These are phyloP conservation scores for Lates japonicus DNA, from an alignment of 2,797 vertebrate genomes.

Conservation along the genomic window DNA sequence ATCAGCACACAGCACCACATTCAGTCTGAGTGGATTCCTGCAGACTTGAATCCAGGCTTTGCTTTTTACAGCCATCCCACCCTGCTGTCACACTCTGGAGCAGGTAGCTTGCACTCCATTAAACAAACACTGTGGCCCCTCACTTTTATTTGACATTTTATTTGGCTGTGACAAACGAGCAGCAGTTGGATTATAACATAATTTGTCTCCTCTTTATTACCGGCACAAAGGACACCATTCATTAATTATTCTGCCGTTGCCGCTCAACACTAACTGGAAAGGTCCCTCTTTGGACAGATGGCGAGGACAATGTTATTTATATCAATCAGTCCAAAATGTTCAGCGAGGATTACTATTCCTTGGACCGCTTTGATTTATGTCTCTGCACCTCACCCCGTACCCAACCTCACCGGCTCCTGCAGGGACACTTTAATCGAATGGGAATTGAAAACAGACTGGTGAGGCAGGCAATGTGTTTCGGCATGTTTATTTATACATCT, in stretches of 20 bases:
- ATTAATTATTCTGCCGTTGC: conserved; percentile 99
- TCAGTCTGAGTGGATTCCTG: conserved; percentile 54
- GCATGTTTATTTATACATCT: conserved; percentile 78
- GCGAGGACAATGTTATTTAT: conserved; percentile 99
- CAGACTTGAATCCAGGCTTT: conserved; percentile 40
- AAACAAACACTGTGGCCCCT: conserved; percentile 97
- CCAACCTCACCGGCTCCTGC: conserved; percentile 86
- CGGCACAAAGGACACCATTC: conserved; percentile 99
- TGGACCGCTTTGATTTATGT: conserved; percentile 99
- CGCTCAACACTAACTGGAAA: conserved; percentile 99
- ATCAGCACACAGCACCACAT: conserved; percentile 43
- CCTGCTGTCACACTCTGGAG: conserved; percentile 89
- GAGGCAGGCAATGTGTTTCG: conserved; percentile 67
- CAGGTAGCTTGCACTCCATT: conserved; percentile 98
- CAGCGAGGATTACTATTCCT: conserved; percentile 99
- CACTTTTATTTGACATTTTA: conserved; percentile 99
- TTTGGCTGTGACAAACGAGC: conserved; percentile 99
- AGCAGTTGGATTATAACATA: conserved; percentile 99
- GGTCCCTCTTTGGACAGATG: conserved; percentile 99
- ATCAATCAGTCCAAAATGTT: conserved; percentile 99
- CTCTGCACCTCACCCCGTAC: conserved; percentile 91
- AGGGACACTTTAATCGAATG: conserved; percentile 82
- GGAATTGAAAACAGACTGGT: conserved; percentile 79
- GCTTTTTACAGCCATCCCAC: conserved; percentile 64
- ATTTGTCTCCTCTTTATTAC: conserved; percentile 99